Percentiles rank a stretch among this genome's conserved stretches.
These are phyloP conservation scores for Nasalis larvatus DNA, from an alignment of 2,113 vertebrate genomes.

Conservation along the genomic window DNA sequence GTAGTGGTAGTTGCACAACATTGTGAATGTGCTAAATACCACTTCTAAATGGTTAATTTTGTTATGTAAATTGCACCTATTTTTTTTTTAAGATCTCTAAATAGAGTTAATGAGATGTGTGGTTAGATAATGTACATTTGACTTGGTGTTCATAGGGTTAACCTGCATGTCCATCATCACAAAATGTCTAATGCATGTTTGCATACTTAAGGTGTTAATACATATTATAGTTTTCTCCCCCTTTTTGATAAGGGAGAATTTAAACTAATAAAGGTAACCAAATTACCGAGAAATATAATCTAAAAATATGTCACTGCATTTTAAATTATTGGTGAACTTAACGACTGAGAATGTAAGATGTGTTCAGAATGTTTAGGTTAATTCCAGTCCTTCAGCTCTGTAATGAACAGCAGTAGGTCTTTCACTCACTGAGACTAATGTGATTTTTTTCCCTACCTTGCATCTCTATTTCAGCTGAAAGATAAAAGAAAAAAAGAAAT, in stretches of 20 bases:
- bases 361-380: slow-evolving; percentile 6
- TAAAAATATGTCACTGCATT: slow-evolving; percentile 5
- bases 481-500: not conserved
- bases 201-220: not conserved
- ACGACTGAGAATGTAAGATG: slow-evolving; percentile 1
- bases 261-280: slow-evolving; percentile 35
- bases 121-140: not conserved
- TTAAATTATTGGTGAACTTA: slow-evolving; percentile 9
- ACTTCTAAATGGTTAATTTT: not conserved
- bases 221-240: not conserved
- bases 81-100: not conserved
- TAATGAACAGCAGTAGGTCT: slow-evolving; percentile 28
- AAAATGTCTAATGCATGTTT: not conserved
- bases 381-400: not conserved
- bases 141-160: not conserved
- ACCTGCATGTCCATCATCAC: not conserved
- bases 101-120: not conserved
- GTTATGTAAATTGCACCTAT: not conserved
- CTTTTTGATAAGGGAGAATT: not conserved
- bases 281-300: slow-evolving; percentile 9
- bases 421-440: not conserved
- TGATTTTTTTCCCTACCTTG: not conserved
- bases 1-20: not conserved
- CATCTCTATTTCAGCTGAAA: slow-evolving; percentile 6
- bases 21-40: not conserved